Evolutionary conservation across 2,113 vertebrate genomes (phyloP).

Genomic region (Phocoena phocoena): DNA sequence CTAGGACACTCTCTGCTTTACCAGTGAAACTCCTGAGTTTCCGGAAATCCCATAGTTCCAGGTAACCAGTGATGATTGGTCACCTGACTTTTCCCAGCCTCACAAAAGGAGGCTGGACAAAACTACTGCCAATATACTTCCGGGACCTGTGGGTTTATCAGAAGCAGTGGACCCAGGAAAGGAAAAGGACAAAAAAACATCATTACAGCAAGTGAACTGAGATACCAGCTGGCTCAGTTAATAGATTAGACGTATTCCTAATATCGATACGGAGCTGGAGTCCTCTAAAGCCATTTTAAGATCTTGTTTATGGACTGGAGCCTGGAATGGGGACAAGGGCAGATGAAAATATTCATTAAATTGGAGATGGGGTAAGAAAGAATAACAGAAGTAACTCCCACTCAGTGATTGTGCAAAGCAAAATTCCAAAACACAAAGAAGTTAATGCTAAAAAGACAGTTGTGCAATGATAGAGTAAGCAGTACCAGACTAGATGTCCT

Average conservation of each 20-base stretch:
- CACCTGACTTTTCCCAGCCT: neutral
- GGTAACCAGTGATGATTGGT: neutral
- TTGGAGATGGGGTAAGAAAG: neutral
- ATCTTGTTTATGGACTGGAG: neutral
- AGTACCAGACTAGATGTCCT: neutral
- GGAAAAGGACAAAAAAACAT: constrained; percentile 34
- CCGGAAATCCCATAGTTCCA: neutral
- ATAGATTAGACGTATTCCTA: neutral
- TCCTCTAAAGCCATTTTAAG: constrained; percentile 26
- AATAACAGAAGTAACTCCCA: neutral
- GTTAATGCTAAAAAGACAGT: constrained; percentile 24
- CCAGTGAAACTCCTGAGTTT: neutral
- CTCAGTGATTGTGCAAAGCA: constrained; percentile 2
- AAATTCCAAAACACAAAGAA: constrained; percentile 42
- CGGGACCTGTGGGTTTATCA: neutral
- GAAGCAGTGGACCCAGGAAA: neutral
- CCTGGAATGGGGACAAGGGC: neutral
- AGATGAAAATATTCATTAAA: constrained; percentile 22
- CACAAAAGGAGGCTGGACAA: neutral
- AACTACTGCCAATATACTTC: neutral
- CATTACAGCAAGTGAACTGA: constrained; percentile 16
- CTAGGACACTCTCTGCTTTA: neutral
- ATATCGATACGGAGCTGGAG: neutral
- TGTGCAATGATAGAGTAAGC: neutral
- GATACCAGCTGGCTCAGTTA: neutral